These are phyloP conservation scores for Bemisia tabaci DNA, from an alignment of 1,140 invertebrate species.

Conservation along the genomic window DNA sequence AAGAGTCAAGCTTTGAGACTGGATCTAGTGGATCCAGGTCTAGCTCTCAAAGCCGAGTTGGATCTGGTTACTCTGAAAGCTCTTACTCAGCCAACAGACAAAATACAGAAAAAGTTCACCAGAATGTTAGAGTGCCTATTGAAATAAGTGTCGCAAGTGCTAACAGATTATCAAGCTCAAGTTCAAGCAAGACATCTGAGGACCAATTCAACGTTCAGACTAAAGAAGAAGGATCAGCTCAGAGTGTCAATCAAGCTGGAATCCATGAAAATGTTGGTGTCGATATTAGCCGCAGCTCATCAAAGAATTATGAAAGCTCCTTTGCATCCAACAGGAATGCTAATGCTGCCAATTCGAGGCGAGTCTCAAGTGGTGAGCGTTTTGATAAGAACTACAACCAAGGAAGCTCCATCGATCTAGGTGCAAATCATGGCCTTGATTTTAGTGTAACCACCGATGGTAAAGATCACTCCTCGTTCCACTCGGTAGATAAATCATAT, in stretches of 20 bases:
- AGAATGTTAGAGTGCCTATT: neutral
- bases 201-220: neutral
- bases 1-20: neutral
- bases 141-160: neutral
- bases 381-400: neutral
- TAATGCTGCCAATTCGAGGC: neutral
- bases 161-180: neutral
- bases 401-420: neutral
- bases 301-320: neutral
- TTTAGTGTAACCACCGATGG: conserved; percentile 2
- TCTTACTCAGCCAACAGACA: neutral
- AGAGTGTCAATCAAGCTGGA: neutral
- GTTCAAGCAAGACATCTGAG: neutral
- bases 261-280: neutral
- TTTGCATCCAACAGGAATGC: neutral
- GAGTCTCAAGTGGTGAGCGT: neutral
- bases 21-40: neutral
- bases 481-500: conserved; percentile 8
- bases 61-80: neutral
- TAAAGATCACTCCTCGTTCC: conserved; percentile 8
- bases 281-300: neutral
- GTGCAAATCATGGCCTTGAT: neutral
- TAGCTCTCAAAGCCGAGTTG: neutral
- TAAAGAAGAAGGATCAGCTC: neutral
- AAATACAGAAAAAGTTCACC: neutral